Conservation (phyloP, 2,113 vertebrate genomes). For the Calypte anna region DNA sequence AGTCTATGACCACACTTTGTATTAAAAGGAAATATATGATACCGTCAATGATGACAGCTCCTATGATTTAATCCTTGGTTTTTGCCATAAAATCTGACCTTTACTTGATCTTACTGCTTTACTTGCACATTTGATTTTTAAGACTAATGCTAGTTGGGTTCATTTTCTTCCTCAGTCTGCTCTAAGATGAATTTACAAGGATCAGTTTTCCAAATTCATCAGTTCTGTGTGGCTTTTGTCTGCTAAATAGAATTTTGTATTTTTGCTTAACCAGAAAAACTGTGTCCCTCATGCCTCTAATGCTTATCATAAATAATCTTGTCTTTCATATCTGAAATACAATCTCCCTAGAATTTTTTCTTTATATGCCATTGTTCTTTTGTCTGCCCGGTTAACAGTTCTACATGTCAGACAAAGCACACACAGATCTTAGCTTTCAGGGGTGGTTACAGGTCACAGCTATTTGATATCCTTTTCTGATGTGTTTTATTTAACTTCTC, state of each 20-base stretch:
- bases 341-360: conserved; percentile 26
- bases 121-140: conserved; percentile 26
- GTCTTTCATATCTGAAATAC: conserved; percentile 1
- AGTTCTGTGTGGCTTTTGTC: background rate
- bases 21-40: conserved; percentile 49
- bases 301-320: conserved; percentile 24
- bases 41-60: conserved; percentile 27
- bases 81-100: conserved; percentile 56
- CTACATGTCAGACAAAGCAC: conserved; percentile 5
- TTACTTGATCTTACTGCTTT: conserved; percentile 50
- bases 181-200: background rate
- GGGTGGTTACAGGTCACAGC: conserved; percentile 19
- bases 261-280: background rate
- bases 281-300: background rate
- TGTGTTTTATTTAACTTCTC: conserved; percentile 46
- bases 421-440: conserved; percentile 23
- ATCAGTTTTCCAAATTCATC: background rate
- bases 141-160: conserved; percentile 9
- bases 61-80: conserved; percentile 53
- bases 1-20: conserved; percentile 1
- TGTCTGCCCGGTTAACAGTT: background rate
- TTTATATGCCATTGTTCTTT: conserved; percentile 30
- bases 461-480: conserved; percentile 32
- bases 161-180: conserved; percentile 15
- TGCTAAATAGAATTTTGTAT: background rate